These are phyloP conservation scores for Pantherophis alleghaniensis DNA, from an alignment of 2,797 vertebrate genomes.

Conservation along the genomic window DNA sequence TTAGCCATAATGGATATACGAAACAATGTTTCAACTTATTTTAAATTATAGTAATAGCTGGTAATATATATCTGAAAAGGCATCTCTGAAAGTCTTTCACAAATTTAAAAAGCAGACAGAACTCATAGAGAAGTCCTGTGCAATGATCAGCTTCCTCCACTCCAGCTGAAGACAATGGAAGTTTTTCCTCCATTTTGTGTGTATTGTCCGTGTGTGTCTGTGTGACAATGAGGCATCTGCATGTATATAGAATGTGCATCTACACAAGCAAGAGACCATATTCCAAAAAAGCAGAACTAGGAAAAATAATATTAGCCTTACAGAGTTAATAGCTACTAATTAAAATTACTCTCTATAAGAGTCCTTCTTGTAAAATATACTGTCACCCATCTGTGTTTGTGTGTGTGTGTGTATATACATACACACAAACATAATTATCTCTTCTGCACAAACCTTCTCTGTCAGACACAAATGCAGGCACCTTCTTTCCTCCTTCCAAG, in stretches of 20 bases:
- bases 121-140: neutral
- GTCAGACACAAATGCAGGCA: neutral
- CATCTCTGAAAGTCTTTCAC: neutral
- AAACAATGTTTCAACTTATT: neutral
- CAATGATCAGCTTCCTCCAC: neutral
- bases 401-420: neutral
- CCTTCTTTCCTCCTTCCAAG: neutral
- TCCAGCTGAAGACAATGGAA: neutral
- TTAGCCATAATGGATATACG: neutral
- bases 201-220: neutral
- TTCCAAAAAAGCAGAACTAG: neutral
- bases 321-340: neutral
- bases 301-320: neutral
- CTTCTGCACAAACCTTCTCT: neutral
- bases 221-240: neutral
- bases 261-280: neutral
- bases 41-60: neutral
- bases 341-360: neutral
- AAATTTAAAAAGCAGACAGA: neutral
- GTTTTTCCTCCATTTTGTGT: neutral
- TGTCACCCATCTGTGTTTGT: neutral
- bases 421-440: neutral
- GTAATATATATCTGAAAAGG: neutral
- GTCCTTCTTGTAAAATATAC: neutral
- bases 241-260: neutral